These are phyloP conservation scores for Eulemur mongoz DNA, from an alignment of 2,797 vertebrate genomes.

Conservation along the genomic window DNA sequence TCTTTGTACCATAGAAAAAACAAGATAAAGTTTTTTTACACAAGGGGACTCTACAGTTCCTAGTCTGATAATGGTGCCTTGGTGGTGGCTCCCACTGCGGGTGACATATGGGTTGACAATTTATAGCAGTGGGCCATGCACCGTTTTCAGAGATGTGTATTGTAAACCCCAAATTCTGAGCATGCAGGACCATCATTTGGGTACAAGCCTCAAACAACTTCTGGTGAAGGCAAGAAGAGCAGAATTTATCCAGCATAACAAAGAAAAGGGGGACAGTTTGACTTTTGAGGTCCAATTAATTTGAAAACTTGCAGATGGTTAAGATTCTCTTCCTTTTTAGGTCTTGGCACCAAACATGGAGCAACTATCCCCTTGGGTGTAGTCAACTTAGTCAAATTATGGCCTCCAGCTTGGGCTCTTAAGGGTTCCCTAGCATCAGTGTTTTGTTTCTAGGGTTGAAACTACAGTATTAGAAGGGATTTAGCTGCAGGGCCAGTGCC, in stretches of 20 bases:
- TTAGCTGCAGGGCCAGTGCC: neutral
- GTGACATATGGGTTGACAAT: neutral
- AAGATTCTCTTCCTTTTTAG: neutral
- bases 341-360: neutral
- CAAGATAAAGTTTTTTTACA: neutral
- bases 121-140: neutral
- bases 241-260: neutral
- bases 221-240: neutral
- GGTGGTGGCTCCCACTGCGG: neutral
- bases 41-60: neutral
- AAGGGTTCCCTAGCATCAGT: neutral
- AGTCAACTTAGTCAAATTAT: neutral
- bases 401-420: neutral
- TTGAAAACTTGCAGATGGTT: neutral
- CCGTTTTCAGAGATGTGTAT: neutral
- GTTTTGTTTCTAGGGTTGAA: neutral
- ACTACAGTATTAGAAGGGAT: neutral
- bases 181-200: neutral
- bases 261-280: neutral
- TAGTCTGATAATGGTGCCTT: neutral
- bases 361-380: neutral
- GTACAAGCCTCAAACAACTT: neutral
- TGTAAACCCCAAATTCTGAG: neutral
- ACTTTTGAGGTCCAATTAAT: neutral
- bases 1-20: neutral